Conservation (phyloP, 2,113 vertebrate genomes). For the Hippocampus zosterae region DNA sequence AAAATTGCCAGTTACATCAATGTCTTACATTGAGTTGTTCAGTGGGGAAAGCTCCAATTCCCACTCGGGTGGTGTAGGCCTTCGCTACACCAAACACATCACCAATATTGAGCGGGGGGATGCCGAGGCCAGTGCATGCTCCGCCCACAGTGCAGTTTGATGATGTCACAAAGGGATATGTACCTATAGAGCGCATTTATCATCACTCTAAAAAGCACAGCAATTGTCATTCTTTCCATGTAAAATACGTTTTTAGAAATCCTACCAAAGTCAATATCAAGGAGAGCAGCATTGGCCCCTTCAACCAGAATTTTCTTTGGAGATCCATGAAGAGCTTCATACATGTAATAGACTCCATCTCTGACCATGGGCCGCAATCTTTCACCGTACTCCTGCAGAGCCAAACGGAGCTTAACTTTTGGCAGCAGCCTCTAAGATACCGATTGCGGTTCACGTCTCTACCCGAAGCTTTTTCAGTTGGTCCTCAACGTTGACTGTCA, state of each 20-base stretch:
- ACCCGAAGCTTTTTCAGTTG: constrained; percentile 93
- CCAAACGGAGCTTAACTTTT: background rate
- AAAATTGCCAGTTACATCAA: background rate
- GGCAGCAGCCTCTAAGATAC: background rate
- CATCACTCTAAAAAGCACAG: background rate
- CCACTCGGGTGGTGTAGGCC: constrained; percentile 92
- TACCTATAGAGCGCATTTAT: constrained; percentile 74
- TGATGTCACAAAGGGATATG: constrained; percentile 96
- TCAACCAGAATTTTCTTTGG: constrained; percentile 94
- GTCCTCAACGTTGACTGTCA: constrained; percentile 85
- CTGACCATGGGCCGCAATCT: constrained; percentile 93
- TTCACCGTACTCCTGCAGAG: constrained; percentile 83
- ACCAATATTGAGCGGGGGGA: constrained; percentile 88
- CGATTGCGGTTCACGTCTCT: background rate
- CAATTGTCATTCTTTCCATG: background rate
- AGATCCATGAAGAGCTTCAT: constrained; percentile 88
- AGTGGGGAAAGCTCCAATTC: constrained; percentile 94
- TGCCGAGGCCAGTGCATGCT: constrained; percentile 90
- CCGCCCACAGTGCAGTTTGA: constrained; percentile 96
- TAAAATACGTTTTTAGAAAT: background rate
- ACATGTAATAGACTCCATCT: constrained; percentile 96
- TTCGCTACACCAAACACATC: constrained; percentile 96
- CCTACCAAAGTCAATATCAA: constrained; percentile 97
- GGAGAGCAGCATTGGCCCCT: constrained; percentile 95
- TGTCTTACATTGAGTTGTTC: constrained; percentile 92